phyloP scores from a whole-genome alignment of 2,888 invertebrate species.

The Melanostoma mellinum region DNA sequence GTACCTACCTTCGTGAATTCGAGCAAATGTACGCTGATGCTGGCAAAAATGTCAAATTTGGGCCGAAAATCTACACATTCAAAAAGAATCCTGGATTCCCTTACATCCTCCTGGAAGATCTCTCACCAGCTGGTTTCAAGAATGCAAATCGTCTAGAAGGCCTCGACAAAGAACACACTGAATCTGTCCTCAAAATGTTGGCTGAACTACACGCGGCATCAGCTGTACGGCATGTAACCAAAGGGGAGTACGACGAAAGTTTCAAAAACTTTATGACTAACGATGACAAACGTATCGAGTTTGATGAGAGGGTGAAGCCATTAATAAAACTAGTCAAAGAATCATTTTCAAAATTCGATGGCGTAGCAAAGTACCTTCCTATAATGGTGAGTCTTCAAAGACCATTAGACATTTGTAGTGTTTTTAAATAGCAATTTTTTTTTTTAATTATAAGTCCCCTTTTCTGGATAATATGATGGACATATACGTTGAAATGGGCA shows the following conservation, averaged over 20 bases:
- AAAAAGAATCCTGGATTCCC: slow-evolving; percentile 75
- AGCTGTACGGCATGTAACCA: slow-evolving; percentile 74
- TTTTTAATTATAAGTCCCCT: not conserved
- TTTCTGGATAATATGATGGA: slow-evolving; percentile 49
- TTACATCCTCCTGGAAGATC: slow-evolving; percentile 79
- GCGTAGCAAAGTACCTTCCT: slow-evolving; percentile 65
- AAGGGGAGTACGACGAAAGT: slow-evolving; percentile 73
- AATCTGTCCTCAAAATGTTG: slow-evolving; percentile 76
- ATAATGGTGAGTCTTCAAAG: slow-evolving; percentile 74
- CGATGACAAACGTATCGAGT: slow-evolving; percentile 54
- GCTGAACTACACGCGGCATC: slow-evolving; percentile 80
- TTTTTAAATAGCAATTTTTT: not conserved
- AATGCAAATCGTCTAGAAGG: slow-evolving; percentile 77
- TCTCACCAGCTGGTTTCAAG: slow-evolving; percentile 76
- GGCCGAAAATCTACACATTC: slow-evolving; percentile 77
- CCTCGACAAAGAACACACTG: slow-evolving; percentile 75
- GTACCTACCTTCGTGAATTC: slow-evolving; percentile 77
- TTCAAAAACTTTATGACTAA: slow-evolving; percentile 67
- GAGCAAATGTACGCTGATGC: slow-evolving; percentile 77
- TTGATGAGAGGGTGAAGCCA: slow-evolving; percentile 71
- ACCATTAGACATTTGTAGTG: not conserved
- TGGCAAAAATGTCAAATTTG: slow-evolving; percentile 76
- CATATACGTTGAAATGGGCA: slow-evolving; percentile 22
- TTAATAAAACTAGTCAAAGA: not conserved
- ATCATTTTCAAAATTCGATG: too few relatives aligned